phyloP scores from a whole-genome alignment of 2,888 invertebrate species.

The Sminthurides aquaticus region DNA sequence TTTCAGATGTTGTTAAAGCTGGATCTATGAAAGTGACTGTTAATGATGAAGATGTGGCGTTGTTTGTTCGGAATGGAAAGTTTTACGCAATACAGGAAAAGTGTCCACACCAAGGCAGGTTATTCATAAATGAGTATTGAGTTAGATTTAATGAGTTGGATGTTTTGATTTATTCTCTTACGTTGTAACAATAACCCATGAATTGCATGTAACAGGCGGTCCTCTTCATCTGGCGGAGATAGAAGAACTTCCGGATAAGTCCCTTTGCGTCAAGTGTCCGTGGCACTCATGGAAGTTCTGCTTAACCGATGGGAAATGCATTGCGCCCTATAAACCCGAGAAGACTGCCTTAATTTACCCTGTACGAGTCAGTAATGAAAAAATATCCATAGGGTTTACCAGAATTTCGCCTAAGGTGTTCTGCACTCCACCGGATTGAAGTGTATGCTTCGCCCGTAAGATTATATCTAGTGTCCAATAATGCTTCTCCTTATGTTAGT shows the following conservation, averaged over 20 bases:
- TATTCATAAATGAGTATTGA: too few relatives aligned
- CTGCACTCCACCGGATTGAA: slow-evolving; percentile 17
- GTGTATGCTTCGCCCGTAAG: too few relatives aligned
- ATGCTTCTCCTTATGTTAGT: too few relatives aligned
- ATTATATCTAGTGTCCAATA: too few relatives aligned
- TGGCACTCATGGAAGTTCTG: slow-evolving; percentile 40
- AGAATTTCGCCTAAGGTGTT: slow-evolving; percentile 26
- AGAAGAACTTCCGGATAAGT: slow-evolving; percentile 35
- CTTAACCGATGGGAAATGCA: slow-evolving; percentile 31
- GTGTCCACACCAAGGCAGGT: slow-evolving; percentile 39
- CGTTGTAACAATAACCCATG: neutral
- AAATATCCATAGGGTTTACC: slow-evolving; percentile 35
- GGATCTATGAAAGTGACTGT: slow-evolving; percentile 28
- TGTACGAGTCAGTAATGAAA: slow-evolving; percentile 25
- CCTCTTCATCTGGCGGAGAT: slow-evolving; percentile 33
- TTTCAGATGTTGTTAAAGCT: slow-evolving; percentile 25
- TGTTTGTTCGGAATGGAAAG: slow-evolving; percentile 27
- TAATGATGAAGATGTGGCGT: slow-evolving; percentile 34
- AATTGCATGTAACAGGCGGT: slow-evolving; percentile 26
- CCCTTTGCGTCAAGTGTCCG: slow-evolving; percentile 37
- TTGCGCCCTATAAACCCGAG: slow-evolving; percentile 27
- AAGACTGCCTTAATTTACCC: slow-evolving; percentile 29
- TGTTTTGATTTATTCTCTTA: neutral
- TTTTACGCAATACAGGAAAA: slow-evolving; percentile 35
- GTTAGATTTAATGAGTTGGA: too few relatives aligned